Base-by-base conservation (phyloP, 2,113 vertebrate species). In the Ptilorrhoa leucosticta region DNA sequence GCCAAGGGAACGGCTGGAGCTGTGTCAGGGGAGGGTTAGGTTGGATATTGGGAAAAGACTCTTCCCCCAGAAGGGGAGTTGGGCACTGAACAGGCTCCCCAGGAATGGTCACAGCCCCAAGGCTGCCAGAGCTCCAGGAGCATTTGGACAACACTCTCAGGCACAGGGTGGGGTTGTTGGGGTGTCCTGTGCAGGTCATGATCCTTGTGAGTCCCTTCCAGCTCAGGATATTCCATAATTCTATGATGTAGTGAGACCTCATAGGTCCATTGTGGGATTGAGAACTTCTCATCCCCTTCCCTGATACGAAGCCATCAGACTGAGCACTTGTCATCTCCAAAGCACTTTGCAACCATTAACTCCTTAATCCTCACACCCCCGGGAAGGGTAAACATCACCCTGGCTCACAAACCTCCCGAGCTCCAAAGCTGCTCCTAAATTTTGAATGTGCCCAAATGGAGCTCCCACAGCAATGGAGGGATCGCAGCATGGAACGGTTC, bases 281-380 rank as follows among this genome's bases (percentile, higher is more conserved):
- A 47, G 39, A 69, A 12, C 14, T 33, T 50, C n/a, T 78, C 65
- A 57, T 51, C 42, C 14, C 11, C 27, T 60, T 65, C 53, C 22
- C 56, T 7, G 28, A 26, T 44, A 39, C 70, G 70, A 65, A 61
- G 51, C 39, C n/a, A 56, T n/a, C 70, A 64, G 40, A 54, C 65
- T 69, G 44, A 71, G 31, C 79, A 51, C 61, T 44, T 71, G 57
- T 69, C 68, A 77, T 84, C 82, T 92, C 91, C 85, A 87, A 73
- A 93, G 82, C 77, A 69, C 65, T 93, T 51, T 77, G 73, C 45
- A 65, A 65, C 70, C 58, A 81, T 93, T 84, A 89, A 45, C 69
- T 84, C 73, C 9, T 80, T 87, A 95, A 90, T 81, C 82, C 82
- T 54, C 23, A 10, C 24, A 44, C n/a, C 48, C 76, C 91, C 13